Conservation (phyloP, 2,113 vertebrate species). For the Apodemus sylvaticus region DNA sequence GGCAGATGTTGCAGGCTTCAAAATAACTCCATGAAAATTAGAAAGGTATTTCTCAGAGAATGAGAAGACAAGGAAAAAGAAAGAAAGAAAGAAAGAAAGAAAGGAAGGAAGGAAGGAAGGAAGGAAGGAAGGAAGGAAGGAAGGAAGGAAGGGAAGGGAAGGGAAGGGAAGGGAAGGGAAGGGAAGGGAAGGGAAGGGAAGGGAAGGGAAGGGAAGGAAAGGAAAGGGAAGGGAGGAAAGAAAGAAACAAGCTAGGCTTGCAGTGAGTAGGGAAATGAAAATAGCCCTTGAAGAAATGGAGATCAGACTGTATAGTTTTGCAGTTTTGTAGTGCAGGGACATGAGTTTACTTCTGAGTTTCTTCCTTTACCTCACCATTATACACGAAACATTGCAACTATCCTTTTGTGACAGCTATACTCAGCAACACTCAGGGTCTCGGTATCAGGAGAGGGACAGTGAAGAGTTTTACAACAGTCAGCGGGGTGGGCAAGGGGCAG, state of each 20-base stretch:
- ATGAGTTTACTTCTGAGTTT: not conserved
- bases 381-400: not conserved
- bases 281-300: not conserved
- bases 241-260: not conserved
- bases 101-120: too few relatives aligned
- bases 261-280: not conserved
- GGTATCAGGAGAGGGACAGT: not conserved
- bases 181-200: too few relatives aligned
- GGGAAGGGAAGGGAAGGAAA: not conserved
- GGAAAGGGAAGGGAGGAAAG: too few relatives aligned
- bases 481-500: not conserved
- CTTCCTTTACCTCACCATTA: not conserved
- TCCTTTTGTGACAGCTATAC: not conserved
- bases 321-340: not conserved
- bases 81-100: too few relatives aligned
- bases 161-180: too few relatives aligned
- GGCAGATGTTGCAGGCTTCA: not conserved
- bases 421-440: not conserved
- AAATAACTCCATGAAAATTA: not conserved
- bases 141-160: too few relatives aligned
- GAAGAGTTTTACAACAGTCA: not conserved
- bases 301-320: not conserved
- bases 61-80: too few relatives aligned
- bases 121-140: too few relatives aligned
- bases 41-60: constrained; percentile 27